Evolutionary conservation across 1,140 invertebrate species (phyloP), one percentile per base, ranked within the genome.

Genomic region (Drosophila athabasca): DNA sequence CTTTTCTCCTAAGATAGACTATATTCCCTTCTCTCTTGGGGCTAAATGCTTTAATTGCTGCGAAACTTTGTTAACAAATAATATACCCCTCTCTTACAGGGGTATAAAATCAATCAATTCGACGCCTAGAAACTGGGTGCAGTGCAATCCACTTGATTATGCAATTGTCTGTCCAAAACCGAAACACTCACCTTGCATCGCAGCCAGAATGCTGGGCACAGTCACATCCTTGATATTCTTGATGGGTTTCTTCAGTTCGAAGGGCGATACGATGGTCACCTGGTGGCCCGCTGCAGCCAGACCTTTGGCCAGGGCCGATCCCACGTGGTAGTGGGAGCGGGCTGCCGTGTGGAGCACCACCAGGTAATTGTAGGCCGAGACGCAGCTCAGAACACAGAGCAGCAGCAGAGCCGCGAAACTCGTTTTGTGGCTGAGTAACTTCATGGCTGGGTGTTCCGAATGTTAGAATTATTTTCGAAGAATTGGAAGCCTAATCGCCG

Each of bases 311-410:
- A 95, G 55, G 0, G 91, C 84, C 3, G 93, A 92, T 24, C 94
- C 93, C 54, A 94, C 92, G 49, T 93, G 92, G 53, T 92, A 94
- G 72, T 95, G 94, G 49, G 94, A 95, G 71, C 92, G 93, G 0
- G 90, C 92, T 0, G 88, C 83, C 3, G 93, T 89, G 0, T 92
- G 92, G 52, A 94, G 92, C 2, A 94, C 54, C 7, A 92, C 91
- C 35, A 91, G 64, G 39, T 87, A 83, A 54, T 90, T 90, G 39
- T 81, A 91, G 26, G 88, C 77, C 6, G 75, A 64, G 1, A 68
- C 79, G 31, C 53, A 69, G 67, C 83, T 83, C 51, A 87, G 58
- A 48, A 87, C 52, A 19, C 78, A n/a, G 9, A 78, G 17, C 11
- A 87, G 6, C 6, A 77, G 17, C 3, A 85, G 19, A 17, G 53